These are phyloP conservation scores for Drosophila neutralis DNA, from an alignment of 2,888 invertebrate genomes.

Conservation along the genomic window DNA sequence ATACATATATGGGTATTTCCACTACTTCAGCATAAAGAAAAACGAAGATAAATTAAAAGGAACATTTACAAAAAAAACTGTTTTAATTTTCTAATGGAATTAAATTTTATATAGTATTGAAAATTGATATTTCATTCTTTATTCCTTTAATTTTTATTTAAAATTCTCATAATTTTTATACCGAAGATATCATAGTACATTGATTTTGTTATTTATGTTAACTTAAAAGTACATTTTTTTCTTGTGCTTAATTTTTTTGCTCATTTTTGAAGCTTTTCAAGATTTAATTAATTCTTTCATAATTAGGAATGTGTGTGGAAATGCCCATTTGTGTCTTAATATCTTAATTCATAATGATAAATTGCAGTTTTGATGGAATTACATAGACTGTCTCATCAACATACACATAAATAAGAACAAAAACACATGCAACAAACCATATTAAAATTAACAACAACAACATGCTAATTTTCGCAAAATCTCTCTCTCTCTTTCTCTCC, in stretches of 20 bases:
- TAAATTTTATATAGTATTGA: background rate
- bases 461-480: constrained; percentile 29
- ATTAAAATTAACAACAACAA: background rate
- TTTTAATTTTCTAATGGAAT: background rate
- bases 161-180: no score
- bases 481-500: constrained; percentile 1
- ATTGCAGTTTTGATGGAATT: background rate
- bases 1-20: constrained; percentile 1
- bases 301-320: background rate
- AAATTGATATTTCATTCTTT: background rate
- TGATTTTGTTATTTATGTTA: background rate
- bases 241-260: no score
- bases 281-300: background rate
- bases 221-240: background rate
- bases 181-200: no score
- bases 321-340: background rate
- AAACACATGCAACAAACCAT: constrained; percentile 16
- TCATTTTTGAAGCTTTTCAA: no score
- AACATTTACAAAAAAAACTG: background rate
- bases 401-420: constrained; percentile 16
- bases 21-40: background rate
- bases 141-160: no score
- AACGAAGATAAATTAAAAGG: background rate
- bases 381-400: constrained; percentile 5
- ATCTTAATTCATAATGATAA: background rate